Percentiles rank a stretch among this genome's conserved stretches.
Conservation (phyloP, 2,797 vertebrate genomes). For the Pseudomugil gertrudae region DNA sequence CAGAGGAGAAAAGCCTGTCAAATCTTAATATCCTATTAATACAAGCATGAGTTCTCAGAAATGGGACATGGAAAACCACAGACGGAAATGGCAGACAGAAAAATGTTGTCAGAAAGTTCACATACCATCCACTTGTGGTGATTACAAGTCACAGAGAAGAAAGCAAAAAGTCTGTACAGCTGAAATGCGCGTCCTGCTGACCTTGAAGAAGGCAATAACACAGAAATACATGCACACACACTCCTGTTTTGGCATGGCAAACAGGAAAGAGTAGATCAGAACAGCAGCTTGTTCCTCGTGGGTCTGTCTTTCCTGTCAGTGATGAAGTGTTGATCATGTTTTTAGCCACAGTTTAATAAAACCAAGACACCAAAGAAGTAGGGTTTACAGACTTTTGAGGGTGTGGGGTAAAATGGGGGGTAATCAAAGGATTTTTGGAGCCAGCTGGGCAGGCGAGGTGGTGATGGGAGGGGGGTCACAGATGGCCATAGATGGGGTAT, state of each 20-base stretch:
- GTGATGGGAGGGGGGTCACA: slow-evolving; percentile 61
- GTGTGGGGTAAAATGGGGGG: slow-evolving; percentile 11
- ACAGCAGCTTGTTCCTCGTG: slow-evolving; percentile 46
- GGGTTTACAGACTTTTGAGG: slow-evolving; percentile 25
- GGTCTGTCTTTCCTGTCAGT: slow-evolving; percentile 45
- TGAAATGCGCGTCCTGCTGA: slow-evolving; percentile 57
- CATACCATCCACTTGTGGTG: slow-evolving; percentile 24
- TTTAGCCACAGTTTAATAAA: slow-evolving; percentile 41
- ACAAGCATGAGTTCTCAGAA: slow-evolving; percentile 8
- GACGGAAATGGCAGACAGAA: not conserved
- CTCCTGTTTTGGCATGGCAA: slow-evolving; percentile 42
- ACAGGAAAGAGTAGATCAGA: slow-evolving; percentile 63
- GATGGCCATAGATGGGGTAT: slow-evolving; percentile 75
- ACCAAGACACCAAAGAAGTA: slow-evolving; percentile 23
- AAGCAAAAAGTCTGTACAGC: slow-evolving; percentile 26
- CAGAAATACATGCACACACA: slow-evolving; percentile 28
- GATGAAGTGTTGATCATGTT: slow-evolving; percentile 37
- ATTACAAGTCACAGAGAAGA: slow-evolving; percentile 43
- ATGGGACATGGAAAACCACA: slow-evolving; percentile 17
- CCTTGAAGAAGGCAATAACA: slow-evolving; percentile 52
- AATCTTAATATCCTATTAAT: slow-evolving; percentile 24
- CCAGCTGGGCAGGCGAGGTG: slow-evolving; percentile 54
- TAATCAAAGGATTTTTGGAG: slow-evolving; percentile 47
- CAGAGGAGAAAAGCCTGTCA: slow-evolving; percentile 3
- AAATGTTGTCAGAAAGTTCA: slow-evolving; percentile 29